A percentile compares a stretch with the other conserved stretches of the same genome.
phyloP scores from a whole-genome alignment of 2,113 vertebrate species.

The Puma concolor region DNA sequence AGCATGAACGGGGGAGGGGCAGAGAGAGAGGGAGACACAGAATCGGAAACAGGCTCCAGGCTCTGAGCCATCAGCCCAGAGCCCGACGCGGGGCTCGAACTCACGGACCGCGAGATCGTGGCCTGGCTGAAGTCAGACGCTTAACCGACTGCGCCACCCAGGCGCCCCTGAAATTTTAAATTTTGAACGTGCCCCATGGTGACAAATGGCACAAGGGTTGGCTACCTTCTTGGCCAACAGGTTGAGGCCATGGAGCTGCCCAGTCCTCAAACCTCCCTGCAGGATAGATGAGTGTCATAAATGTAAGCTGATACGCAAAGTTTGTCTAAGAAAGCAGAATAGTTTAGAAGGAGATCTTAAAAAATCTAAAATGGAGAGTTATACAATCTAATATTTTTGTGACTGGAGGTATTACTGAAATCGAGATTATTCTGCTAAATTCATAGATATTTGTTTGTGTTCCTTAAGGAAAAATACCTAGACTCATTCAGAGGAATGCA shows the following conservation, averaged over 20 bases:
- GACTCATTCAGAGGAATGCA: neutral
- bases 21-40: too few relatives aligned
- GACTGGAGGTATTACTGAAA: neutral
- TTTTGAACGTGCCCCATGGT: neutral
- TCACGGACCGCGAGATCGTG: too few relatives aligned
- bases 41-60: too few relatives aligned
- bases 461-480: constrained; percentile 33
- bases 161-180: neutral
- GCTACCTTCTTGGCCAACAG: neutral
- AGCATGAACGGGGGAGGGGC: too few relatives aligned
- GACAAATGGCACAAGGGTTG: neutral
- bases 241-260: neutral
- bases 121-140: too few relatives aligned
- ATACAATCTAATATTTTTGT: constrained; percentile 5
- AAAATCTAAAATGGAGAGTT: neutral
- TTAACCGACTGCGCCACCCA: too few relatives aligned
- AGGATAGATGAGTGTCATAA: neutral
- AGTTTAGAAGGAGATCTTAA: neutral
- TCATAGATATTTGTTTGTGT: constrained; percentile 21
- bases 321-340: neutral
- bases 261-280: neutral
- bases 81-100: too few relatives aligned
- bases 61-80: too few relatives aligned
- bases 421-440: neutral
- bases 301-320: neutral